phyloP scores from a whole-genome alignment of 2,888 invertebrate genomes.

The Glyphotaelius pellucidus region DNA sequence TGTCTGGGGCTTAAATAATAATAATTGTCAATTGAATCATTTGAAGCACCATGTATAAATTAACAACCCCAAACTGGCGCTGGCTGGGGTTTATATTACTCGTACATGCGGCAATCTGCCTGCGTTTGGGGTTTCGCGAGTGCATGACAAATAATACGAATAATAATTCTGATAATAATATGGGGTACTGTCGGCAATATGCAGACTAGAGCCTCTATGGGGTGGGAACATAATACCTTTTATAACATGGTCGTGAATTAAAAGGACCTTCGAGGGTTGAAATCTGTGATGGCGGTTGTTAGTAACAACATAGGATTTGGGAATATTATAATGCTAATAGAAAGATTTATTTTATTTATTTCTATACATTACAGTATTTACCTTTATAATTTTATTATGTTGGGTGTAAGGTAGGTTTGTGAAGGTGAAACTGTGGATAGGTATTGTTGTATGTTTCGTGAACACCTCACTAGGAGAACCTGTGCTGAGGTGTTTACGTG shows the following conservation, averaged over 20 bases:
- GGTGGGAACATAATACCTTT: conserved; percentile 27
- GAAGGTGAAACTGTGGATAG: no score
- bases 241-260: conserved; percentile 14
- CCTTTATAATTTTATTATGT: no score
- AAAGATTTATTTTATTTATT: no score
- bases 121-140: conserved; percentile 1
- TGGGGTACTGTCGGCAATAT: neutral
- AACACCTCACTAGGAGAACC: no score
- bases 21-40: neutral
- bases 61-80: neutral
- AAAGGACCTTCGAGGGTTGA: conserved; percentile 44
- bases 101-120: conserved; percentile 26
- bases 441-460: no score
- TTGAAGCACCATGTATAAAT: neutral
- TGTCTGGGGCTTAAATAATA: neutral
- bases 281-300: conserved; percentile 60
- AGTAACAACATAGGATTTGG: conserved; percentile 57
- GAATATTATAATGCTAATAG: neutral
- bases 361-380: no score
- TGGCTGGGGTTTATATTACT: conserved; percentile 23
- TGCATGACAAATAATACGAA: conserved; percentile 14
- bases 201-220: neutral
- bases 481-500: no score
- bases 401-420: no score
- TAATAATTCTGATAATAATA: neutral